Evolutionary conservation across 2,888 invertebrate genomes (phyloP).

Genomic region (Callosobruchus maculatus): DNA sequence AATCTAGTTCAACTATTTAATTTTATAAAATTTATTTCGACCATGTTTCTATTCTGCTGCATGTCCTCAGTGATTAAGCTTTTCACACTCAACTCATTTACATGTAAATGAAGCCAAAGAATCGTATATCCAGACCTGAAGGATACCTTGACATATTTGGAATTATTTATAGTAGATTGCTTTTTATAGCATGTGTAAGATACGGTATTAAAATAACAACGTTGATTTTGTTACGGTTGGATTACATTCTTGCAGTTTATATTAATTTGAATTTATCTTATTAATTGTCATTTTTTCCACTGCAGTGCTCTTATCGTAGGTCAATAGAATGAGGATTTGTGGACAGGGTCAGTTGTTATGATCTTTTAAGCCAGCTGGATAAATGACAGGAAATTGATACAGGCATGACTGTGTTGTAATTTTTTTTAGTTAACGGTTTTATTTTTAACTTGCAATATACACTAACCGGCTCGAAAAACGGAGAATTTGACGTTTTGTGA

Average conservation of each 20-base stretch:
- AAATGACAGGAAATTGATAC: no score
- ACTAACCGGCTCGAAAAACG: no score
- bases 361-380: no score
- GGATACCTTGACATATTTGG: not conserved
- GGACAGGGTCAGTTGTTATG: not conserved
- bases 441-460: no score
- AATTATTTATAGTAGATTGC: not conserved
- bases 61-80: not conserved
- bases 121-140: not conserved
- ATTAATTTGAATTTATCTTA: not conserved
- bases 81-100: not conserved
- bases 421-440: no score
- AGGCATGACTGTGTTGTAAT: no score
- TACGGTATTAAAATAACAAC: not conserved
- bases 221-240: not conserved
- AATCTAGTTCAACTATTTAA: no score
- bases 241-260: not conserved
- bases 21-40: no score
- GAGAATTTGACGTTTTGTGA: no score
- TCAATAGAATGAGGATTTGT: not conserved
- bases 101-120: not conserved
- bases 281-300: not conserved
- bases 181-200: not conserved
- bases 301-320: not conserved
- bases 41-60: no score